These are phyloP conservation scores for Dasysyrphus albostriatus DNA, from an alignment of 2,888 invertebrate species.

Conservation along the genomic window DNA sequence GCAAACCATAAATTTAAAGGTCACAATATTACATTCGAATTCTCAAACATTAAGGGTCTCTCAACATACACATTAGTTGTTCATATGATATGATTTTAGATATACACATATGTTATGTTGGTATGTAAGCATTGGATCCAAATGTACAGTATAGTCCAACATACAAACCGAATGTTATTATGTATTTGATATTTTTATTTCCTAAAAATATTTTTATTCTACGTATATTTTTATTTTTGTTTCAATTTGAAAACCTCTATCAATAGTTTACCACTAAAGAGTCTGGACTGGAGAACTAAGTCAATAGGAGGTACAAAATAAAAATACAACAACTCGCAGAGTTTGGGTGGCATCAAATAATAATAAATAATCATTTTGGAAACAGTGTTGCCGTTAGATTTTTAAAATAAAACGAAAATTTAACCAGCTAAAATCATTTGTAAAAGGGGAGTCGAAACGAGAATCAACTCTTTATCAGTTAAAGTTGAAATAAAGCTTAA, in stretches of 20 bases:
- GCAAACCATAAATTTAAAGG: constrained; percentile 59
- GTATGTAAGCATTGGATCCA: constrained; percentile 26
- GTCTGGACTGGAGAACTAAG: constrained; percentile 18
- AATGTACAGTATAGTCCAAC: constrained; percentile 32
- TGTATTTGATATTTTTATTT: constrained; percentile 34
- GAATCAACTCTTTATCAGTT: too few species aligned
- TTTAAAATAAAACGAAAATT: too few species aligned
- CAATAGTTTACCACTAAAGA: constrained; percentile 36
- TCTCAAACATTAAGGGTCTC: constrained; percentile 35
- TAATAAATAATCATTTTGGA: constrained; percentile 64
- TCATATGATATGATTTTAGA: constrained; percentile 19
- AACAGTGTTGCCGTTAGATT: constrained; percentile 1
- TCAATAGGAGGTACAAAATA: constrained; percentile 28
- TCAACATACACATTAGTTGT: constrained; percentile 64
- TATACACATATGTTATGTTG: constrained; percentile 5
- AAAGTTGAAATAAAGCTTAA: too few species aligned
- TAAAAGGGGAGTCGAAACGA: too few species aligned
- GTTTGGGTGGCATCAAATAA: constrained; percentile 49
- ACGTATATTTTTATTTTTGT: neutral
- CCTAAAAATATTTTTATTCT: constrained; percentile 41
- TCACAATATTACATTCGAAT: constrained; percentile 18
- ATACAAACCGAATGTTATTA: neutral
- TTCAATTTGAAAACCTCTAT: constrained; percentile 55
- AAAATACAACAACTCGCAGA: constrained; percentile 17
- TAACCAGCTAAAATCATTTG: too few species aligned